phyloP scores from a whole-genome alignment of 2,888 invertebrate species.

The Leptopterna dolabrata region DNA sequence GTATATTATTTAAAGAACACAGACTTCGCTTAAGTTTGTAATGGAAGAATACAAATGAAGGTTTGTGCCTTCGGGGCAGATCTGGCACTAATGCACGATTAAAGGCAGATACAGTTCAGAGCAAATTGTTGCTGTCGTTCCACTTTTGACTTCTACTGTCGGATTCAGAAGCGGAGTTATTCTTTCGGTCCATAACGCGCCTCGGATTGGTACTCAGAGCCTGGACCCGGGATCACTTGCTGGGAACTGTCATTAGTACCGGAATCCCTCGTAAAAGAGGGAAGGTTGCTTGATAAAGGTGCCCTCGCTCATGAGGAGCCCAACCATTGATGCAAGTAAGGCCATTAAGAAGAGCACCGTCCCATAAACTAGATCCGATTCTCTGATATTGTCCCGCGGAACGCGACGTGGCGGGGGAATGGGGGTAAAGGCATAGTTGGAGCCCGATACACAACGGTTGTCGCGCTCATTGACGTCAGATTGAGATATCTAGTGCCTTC shows the following conservation, averaged over 20 bases:
- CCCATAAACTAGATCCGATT: constrained; percentile 51
- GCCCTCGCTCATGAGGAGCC: neutral
- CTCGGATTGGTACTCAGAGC: neutral
- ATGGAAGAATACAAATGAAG: too few relatives aligned
- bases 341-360: constrained; percentile 35
- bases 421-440: neutral
- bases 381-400: constrained; percentile 28
- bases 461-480: constrained; percentile 41
- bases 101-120: too few relatives aligned
- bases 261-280: neutral
- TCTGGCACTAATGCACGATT: too few relatives aligned
- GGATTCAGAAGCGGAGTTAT: neutral
- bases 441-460: neutral
- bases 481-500: constrained; percentile 46
- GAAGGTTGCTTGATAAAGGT: constrained; percentile 4
- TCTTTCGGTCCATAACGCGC: neutral
- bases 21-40: too few relatives aligned
- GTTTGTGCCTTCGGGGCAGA: too few relatives aligned
- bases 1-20: too few relatives aligned
- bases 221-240: neutral
- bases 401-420: neutral
- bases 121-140: too few relatives aligned
- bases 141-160: neutral
- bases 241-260: neutral
- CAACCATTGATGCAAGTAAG: constrained; percentile 22